Base-by-base conservation (phyloP, 2,888 invertebrate species). In the Diaprepes abbreviatus region DNA sequence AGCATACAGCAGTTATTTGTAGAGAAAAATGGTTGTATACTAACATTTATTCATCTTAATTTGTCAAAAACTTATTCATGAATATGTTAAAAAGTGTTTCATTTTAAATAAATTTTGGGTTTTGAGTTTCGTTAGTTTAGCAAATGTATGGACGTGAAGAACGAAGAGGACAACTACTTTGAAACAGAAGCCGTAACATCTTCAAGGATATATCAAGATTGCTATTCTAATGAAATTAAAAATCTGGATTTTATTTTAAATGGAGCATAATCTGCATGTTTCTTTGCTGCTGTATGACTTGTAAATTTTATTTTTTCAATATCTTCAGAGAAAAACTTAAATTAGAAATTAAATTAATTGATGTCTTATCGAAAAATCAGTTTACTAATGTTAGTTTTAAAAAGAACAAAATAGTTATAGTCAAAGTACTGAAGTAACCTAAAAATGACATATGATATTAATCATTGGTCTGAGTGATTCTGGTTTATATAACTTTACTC, bases 321-420 rank as follows among this genome's bases (percentile, higher is more conserved):
- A n/a, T n/a, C n/a, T n/a, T n/a, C n/a, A n/a, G n/a, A n/a, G n/a
- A n/a, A n/a, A n/a, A n/a, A n/a, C n/a, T n/a, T n/a, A n/a, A n/a
- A n/a, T n/a, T n/a, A n/a, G n/a, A n/a, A n/a, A n/a, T n/a, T n/a
- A n/a, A n/a, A n/a, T n/a, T n/a, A n/a, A n/a, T n/a, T 6, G 6
- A 52, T 9, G n/a, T 52, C 17, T 52, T 31, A 33, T 28, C 17
- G 52, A 52, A 52, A 52, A 52, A 52, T n/a, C n/a, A n/a, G n/a
- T n/a, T n/a, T n/a, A n/a, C n/a, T n/a, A n/a, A n/a, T n/a, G n/a
- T n/a, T n/a, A n/a, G n/a, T n/a, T n/a, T n/a, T n/a, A n/a, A n/a
- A n/a, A n/a, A n/a, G n/a, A n/a, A n/a, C n/a, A n/a, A n/a, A n/a
- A n/a, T n/a, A n/a, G n/a, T n/a, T n/a, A n/a, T n/a, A n/a, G n/a